These are phyloP conservation scores for Symphodus melops DNA, from an alignment of 2,113 vertebrate species.

Conservation along the genomic window DNA sequence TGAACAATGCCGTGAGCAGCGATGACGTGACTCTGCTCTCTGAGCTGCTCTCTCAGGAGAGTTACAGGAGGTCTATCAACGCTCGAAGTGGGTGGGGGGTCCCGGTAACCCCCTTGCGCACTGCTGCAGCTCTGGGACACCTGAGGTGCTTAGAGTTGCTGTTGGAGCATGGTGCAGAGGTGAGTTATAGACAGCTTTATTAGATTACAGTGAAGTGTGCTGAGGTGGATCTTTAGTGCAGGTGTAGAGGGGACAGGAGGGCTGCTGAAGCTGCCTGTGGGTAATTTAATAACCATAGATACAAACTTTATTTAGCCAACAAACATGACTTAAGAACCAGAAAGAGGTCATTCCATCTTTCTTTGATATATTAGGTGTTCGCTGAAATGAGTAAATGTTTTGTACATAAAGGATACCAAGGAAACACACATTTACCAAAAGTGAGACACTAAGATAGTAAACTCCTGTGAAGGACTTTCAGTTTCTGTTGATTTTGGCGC, in stretches of 20 bases:
- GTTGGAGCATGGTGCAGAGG: conserved; percentile 89
- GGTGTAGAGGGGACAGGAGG: background rate
- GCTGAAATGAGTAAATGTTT: too few relatives aligned
- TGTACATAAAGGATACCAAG: too few relatives aligned
- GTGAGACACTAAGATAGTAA: too few relatives aligned
- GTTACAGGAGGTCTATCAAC: conserved; percentile 87
- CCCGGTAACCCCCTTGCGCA: conserved; percentile 89
- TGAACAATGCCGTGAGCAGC: conserved; percentile 85
- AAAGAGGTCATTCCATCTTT: background rate
- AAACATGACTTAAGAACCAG: too few relatives aligned
- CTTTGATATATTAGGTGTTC: too few relatives aligned
- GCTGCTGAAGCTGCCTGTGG: background rate
- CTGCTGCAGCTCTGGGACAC: conserved; percentile 88
- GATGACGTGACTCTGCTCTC: conserved; percentile 83
- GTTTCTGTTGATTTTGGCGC: too few relatives aligned
- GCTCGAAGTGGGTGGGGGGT: conserved; percentile 91
- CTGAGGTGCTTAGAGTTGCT: conserved; percentile 87
- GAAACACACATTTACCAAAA: too few relatives aligned
- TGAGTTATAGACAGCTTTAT: conserved; percentile 39
- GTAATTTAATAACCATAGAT: background rate
- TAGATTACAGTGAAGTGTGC: background rate
- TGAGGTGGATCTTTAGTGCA: conserved; percentile 7
- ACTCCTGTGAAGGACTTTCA: too few relatives aligned
- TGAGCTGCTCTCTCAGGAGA: conserved; percentile 86
- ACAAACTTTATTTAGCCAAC: background rate